Conservation (phyloP, 1,140 invertebrate species). For the Battus philenor region DNA sequence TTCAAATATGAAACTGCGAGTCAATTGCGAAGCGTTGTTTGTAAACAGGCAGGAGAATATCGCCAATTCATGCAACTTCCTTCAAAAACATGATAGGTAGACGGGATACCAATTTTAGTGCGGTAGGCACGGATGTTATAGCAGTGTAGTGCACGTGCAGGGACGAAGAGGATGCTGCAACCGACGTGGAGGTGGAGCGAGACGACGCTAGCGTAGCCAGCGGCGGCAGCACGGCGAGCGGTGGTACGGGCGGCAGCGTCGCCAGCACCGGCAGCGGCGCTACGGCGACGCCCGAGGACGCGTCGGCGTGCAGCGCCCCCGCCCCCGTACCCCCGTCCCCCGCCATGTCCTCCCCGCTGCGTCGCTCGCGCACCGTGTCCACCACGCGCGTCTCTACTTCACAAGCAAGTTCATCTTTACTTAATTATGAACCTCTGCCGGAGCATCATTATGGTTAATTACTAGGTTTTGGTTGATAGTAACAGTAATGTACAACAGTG, state of each 20-base stretch:
- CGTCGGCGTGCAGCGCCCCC: conserved; percentile 54
- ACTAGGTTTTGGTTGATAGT: no score
- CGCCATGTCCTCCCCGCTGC: conserved; percentile 43
- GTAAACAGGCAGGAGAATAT: no score
- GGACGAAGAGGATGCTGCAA: conserved; percentile 44
- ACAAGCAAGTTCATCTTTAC: conserved; percentile 22
- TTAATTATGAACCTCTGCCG: no score
- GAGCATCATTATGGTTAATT: no score
- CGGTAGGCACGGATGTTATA: no score
- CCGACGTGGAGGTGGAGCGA: conserved; percentile 42
- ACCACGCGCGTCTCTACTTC: conserved; percentile 27
- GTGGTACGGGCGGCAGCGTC: conserved; percentile 46
- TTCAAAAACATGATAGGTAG: no score
- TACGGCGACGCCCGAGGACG: conserved; percentile 44
- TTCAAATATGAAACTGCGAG: no score
- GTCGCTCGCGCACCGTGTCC: conserved; percentile 47
- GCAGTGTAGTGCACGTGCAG: no score
- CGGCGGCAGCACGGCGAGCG: conserved; percentile 52
- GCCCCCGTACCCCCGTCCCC: conserved; percentile 29
- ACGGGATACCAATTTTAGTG: no score
- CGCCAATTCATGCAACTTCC: no score
- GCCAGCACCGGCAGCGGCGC: conserved; percentile 59
- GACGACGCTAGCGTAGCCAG: conserved; percentile 49
- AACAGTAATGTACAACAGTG: no score
- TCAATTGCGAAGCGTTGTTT: no score